phyloP scores from a whole-genome alignment of 1,140 invertebrate genomes.

The Drosophila dunni region DNA sequence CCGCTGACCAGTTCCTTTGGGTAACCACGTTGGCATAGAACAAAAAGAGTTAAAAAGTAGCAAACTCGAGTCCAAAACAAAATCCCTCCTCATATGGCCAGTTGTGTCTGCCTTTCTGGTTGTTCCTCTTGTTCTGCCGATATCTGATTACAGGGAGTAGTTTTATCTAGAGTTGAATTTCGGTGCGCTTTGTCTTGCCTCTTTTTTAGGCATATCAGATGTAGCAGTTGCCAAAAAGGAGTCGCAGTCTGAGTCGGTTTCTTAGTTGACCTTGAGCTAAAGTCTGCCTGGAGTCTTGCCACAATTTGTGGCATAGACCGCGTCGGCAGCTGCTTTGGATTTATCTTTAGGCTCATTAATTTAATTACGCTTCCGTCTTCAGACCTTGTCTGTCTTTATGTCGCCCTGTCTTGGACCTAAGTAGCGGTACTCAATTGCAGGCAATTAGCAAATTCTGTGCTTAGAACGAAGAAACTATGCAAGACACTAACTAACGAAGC shows the following conservation, averaged over 20 bases:
- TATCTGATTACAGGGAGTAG: conserved; percentile 76
- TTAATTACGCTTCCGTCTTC: conserved; percentile 53
- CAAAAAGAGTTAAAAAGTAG: conserved; percentile 35
- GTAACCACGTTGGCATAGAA: conserved; percentile 53
- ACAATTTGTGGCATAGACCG: neutral
- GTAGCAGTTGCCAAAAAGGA: conserved; percentile 40
- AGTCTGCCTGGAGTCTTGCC: conserved; percentile 7
- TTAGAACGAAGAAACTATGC: conserved; percentile 11
- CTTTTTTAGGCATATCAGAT: conserved; percentile 49
- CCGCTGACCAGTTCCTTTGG: conserved; percentile 23
- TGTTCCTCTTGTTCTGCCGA: conserved; percentile 48
- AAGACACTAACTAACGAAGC: conserved; percentile 30
- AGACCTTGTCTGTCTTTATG: neutral
- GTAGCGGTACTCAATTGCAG: conserved; percentile 61
- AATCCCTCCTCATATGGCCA: conserved; percentile 63
- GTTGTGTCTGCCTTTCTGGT: conserved; percentile 31
- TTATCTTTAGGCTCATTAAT: conserved; percentile 17
- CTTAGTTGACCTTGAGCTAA: conserved; percentile 47
- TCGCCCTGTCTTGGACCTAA: no score
- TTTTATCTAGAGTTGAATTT: conserved; percentile 36
- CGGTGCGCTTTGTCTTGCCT: conserved; percentile 26
- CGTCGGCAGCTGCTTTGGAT: neutral
- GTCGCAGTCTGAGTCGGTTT: conserved; percentile 15
- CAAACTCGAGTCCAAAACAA: conserved; percentile 28
- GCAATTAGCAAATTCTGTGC: conserved; percentile 75